Evolutionary conservation across 1,140 invertebrate genomes (phyloP), one percentile per base, ranked within the genome.

Genomic region (Drosophila equinoxialis): DNA sequence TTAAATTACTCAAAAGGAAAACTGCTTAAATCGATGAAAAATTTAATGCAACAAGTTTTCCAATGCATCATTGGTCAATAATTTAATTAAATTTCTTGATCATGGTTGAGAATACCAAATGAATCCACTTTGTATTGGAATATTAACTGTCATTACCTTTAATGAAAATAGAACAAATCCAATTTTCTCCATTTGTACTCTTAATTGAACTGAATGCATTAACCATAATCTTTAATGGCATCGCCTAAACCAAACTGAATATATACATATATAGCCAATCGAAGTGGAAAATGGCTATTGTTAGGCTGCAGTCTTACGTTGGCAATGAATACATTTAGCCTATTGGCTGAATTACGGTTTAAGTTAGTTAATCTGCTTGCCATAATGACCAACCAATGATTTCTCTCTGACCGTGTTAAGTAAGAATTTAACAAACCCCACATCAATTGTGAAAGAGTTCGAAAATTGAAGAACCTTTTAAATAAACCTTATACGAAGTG

Each of bases 1-100:
- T 76, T 70, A 76, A 76, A 76, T 70, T 65, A 60, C 74, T 64
- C 42, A 67, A 76, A 51, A 51, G 45, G 45, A 51, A 51, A 51
- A 20, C 20, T 51, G 8, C 17, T 51, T 23, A 4, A 10, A 23
- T 20, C 17, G 8, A 11, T 51, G 17, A 3, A 11, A 51, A 51
- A 51, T 51, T 51, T 51, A 59, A 14, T 59, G 57, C 55, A 33
- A 33, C 55, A 35, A 58, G 17, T 51, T 23, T 51, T 10, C 17
- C 45, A 11, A 23, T 51, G 14, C 14, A 48, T 48, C 7, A 48
- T 0, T 23, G 23, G 6, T 8, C 17, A 51, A 23, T 51, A 23
- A 51, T 51, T 51, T 51, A 51, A 51, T 51, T 51, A 51, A 51
- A 51, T 51, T 51, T 17, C 37, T 11, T 39, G 17, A 17, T 10